These are phyloP conservation scores for Drosophila teissieri DNA, from an alignment of 1,140 invertebrate genomes.

Conservation along the genomic window DNA sequence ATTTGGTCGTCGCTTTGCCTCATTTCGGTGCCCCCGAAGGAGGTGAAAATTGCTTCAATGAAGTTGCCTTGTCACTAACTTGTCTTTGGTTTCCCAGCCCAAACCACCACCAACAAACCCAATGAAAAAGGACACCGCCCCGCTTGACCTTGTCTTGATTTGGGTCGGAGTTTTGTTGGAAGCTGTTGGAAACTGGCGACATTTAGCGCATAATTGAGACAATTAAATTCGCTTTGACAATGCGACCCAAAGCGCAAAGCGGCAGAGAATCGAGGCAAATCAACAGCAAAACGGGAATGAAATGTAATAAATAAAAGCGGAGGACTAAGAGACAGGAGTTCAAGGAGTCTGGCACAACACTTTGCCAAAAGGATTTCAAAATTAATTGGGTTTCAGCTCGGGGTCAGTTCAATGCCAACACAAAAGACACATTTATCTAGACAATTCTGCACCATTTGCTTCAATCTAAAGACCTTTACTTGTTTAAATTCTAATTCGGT, in stretches of 20 bases:
- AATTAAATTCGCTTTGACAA: conserved; percentile 82
- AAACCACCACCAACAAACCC: background rate
- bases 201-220: conserved; percentile 80
- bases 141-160: conserved; percentile 65
- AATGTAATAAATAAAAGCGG: conserved; percentile 74
- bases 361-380: conserved; percentile 40
- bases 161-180: conserved; percentile 48
- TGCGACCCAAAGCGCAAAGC: conserved; percentile 46
- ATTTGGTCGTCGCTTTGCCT: conserved; percentile 44
- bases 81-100: conserved; percentile 9
- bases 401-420: conserved; percentile 42
- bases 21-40: conserved; percentile 28
- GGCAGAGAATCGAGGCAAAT: conserved; percentile 57
- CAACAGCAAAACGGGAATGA: conserved; percentile 54
- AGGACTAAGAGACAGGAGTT: background rate
- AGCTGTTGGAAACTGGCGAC: conserved; percentile 48
- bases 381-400: conserved; percentile 42
- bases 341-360: conserved; percentile 29
- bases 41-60: conserved; percentile 64
- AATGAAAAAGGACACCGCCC: conserved; percentile 16
- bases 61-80: conserved; percentile 43
- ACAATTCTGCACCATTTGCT: conserved; percentile 35
- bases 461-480: conserved; percentile 18
- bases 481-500: conserved; percentile 16
- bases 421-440: conserved; percentile 41